Conservation (phyloP, 2,113 vertebrate species). For the Malurus cyaneus region DNA sequence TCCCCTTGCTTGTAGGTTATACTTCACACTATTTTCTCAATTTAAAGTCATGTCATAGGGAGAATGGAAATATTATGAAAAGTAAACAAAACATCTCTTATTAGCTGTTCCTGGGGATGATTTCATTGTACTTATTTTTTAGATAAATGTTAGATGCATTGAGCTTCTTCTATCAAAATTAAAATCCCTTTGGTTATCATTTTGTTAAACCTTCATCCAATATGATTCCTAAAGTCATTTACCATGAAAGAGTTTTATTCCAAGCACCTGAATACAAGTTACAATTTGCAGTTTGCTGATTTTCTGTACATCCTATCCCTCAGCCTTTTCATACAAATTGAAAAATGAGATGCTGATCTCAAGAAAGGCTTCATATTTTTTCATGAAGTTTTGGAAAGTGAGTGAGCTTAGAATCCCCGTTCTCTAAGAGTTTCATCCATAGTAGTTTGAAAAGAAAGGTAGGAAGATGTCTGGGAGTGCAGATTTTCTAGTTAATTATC, state of each 20-base stretch:
- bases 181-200: not conserved
- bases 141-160: not conserved
- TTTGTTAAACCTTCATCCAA: not conserved
- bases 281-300: not conserved
- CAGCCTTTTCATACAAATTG: not conserved
- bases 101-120: not conserved
- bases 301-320: not conserved
- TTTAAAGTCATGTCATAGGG: not conserved
- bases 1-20: not conserved
- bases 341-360: not conserved
- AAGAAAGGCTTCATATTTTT: not conserved
- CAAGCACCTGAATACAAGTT: not conserved
- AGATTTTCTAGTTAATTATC: not conserved
- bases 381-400: not conserved
- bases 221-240: not conserved
- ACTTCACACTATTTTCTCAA: not conserved
- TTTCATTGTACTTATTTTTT: not conserved
- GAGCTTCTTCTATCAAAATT: not conserved
- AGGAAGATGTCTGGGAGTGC: not conserved
- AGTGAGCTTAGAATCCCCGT: not conserved
- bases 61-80: not conserved
- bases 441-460: not conserved
- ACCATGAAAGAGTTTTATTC: not conserved
- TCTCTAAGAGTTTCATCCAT: not conserved
- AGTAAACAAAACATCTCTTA: not conserved